Conservation (phyloP, 2,888 invertebrate species). For the Limnephilus lunatus region DNA sequence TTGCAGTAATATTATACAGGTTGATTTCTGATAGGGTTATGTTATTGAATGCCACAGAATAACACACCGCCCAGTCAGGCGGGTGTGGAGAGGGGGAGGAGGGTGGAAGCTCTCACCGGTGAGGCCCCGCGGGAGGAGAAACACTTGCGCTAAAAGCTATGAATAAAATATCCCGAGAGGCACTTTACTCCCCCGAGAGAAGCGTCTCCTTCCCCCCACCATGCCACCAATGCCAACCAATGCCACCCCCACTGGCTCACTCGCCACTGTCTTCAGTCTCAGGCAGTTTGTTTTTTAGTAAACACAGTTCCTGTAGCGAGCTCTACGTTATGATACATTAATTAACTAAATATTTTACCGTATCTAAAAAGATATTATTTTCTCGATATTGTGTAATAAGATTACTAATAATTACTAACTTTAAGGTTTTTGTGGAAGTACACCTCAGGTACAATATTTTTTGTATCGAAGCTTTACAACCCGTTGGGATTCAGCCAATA, state of each 20-base stretch:
- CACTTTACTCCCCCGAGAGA: constrained; percentile 57
- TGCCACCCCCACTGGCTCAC: not conserved
- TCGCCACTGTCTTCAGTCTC: not conserved
- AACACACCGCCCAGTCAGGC: not conserved
- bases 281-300: not conserved
- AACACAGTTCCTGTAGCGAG: not conserved
- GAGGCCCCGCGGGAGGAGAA: constrained; percentile 56
- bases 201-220: not conserved
- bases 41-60: not conserved
- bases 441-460: no score
- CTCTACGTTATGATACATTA: not conserved
- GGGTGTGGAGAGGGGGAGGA: not conserved
- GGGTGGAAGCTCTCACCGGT: not conserved
- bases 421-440: not conserved
- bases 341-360: not conserved
- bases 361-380: not conserved
- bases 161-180: constrained; percentile 65
- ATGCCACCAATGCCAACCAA: not conserved
- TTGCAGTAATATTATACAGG: no score
- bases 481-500: no score
- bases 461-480: no score
- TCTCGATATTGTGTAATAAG: not conserved
- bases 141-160: constrained; percentile 66
- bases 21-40: no score
- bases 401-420: not conserved